Evolutionary conservation across 2,113 vertebrate species (phyloP), one percentile per base, ranked within the genome.

Genomic region (Ondatra zibethicus): DNA sequence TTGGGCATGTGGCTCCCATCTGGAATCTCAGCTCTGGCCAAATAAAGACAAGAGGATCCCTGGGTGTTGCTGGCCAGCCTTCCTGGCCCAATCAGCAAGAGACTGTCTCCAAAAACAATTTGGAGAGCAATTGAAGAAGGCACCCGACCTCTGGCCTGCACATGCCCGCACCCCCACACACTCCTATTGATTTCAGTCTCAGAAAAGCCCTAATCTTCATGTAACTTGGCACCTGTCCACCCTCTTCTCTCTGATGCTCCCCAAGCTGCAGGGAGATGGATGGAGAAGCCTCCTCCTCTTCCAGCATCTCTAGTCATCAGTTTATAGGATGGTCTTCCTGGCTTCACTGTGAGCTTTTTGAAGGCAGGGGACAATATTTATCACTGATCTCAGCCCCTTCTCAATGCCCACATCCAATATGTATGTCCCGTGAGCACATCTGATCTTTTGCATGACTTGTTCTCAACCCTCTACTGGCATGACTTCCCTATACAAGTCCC

Each of bases 201-300:
- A 23, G 63, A 96, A 95, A 95, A 33, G 5, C 80, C 55, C 68
- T 72, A 89, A 87, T 92, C 68, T 77, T 87, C n/a, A 7, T 72
- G 39, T 66, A 65, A 21, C 70, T 80, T 55, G 55, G 17, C 58
- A 61, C 52, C 73, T 92, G 1, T 81, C 70, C 65, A 52, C n/a
- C 73, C 77, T 25, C 42, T 75, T 45, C 14, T 93, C 70, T 88
- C 82, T 65, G 70, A 1, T 16, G 75, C 45, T 80, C 87, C 31
- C 61, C 77, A 58, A 42, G 78, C 5, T 89, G n/a, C 70, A 68
- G 45, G 66, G 21, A 96, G 29, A 9, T 68, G 82, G 36, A n/a
- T 61, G 29, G 36, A 72, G 52, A 80, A 86, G 3, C 1, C 0
- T 1, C n/a, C 47, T 63, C 55, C 81, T 4, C 4, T 50, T 50